phyloP scores from a whole-genome alignment of 37 sponge, comb jelly and placozoan genomes.

The Aplysina aerophoba region DNA sequence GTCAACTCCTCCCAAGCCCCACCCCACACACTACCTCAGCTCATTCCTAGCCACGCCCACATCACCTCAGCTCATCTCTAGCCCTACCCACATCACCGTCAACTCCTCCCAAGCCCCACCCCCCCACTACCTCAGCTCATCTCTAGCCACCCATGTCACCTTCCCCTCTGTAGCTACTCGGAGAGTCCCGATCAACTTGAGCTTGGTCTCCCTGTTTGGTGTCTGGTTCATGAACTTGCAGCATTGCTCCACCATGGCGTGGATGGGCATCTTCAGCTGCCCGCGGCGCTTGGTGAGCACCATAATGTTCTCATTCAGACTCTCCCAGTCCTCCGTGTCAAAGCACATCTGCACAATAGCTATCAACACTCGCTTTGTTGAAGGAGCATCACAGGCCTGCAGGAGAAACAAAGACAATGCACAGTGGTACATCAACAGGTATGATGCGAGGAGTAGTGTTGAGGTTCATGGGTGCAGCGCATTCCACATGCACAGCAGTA shows the following conservation, averaged over 20 bases:
- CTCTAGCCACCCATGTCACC: slow-evolving; percentile 30
- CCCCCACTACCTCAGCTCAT: no score
- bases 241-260: slow-evolving; percentile 91
- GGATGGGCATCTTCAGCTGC: slow-evolving; percentile 92
- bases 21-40: no score
- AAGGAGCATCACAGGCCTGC: slow-evolving; percentile 84
- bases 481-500: no score
- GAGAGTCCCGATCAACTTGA: slow-evolving; percentile 89
- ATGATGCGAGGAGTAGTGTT: no score
- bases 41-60: no score
- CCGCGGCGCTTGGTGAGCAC: slow-evolving; percentile 83
- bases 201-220: slow-evolving; percentile 80
- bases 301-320: slow-evolving; percentile 90
- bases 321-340: slow-evolving; percentile 82
- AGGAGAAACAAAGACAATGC: neutral
- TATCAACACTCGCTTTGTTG: slow-evolving; percentile 82
- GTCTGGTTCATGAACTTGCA: slow-evolving; percentile 88
- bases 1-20: no score
- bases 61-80: no score
- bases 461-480: no score
- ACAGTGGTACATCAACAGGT: neutral
- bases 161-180: slow-evolving; percentile 96
- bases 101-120: no score
- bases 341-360: slow-evolving; percentile 90
- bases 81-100: no score